A percentile compares a stretch with the other conserved stretches of the same genome.
phyloP scores from a whole-genome alignment of 2,888 invertebrate genomes.

The Endotricha flammealis region DNA sequence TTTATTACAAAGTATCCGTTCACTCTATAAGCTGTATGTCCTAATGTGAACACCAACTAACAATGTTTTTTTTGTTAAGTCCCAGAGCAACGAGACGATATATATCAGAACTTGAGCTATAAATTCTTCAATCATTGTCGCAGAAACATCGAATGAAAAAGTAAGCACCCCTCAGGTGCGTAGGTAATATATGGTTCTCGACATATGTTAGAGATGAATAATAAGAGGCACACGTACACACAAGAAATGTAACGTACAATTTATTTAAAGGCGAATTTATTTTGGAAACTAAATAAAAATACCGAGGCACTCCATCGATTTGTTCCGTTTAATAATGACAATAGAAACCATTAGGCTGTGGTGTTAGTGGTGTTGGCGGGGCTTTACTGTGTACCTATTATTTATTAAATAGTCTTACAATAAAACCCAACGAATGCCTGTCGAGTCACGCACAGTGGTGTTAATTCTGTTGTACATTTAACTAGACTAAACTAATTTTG shows the following conservation, averaged over 20 bases:
- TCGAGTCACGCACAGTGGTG: too few relatives aligned
- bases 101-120: background rate
- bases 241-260: constrained; percentile 11
- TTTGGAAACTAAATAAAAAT: constrained; percentile 44
- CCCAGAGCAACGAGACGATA: too few relatives aligned
- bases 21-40: too few relatives aligned
- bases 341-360: constrained; percentile 37
- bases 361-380: constrained; percentile 23
- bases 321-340: constrained; percentile 45
- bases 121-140: background rate
- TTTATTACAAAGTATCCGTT: too few relatives aligned
- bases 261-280: constrained; percentile 34
- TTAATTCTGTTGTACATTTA: too few relatives aligned
- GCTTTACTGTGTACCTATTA: background rate
- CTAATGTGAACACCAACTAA: too few relatives aligned
- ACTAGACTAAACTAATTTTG: too few relatives aligned
- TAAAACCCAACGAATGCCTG: too few relatives aligned
- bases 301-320: constrained; percentile 42
- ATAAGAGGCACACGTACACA: constrained; percentile 4
- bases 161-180: constrained; percentile 1
- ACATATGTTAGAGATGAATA: constrained; percentile 5
- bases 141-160: constrained; percentile 1
- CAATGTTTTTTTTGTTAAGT: too few relatives aligned
- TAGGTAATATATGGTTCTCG: constrained; percentile 1
- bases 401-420: too few relatives aligned